phyloP scores from a whole-genome alignment of 2,113 vertebrate genomes.

The Rattus norvegicus region DNA sequence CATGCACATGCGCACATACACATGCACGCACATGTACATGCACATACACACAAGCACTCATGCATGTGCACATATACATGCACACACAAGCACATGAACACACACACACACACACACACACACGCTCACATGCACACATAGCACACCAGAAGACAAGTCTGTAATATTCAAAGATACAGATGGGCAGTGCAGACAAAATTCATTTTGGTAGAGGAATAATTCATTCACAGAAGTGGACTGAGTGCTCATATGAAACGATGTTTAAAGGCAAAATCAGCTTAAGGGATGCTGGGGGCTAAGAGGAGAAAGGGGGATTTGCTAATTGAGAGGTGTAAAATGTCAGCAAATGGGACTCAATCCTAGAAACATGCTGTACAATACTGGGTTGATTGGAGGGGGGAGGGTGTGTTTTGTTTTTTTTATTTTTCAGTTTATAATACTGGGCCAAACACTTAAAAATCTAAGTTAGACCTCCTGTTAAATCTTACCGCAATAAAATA shows the following conservation, averaged over 20 bases:
- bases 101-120: too few relatives aligned
- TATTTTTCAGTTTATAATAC: background rate
- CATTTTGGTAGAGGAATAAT: background rate
- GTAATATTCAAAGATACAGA: accelerated
- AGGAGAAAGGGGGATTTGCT: background rate
- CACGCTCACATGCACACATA: too few relatives aligned
- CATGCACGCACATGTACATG: too few relatives aligned
- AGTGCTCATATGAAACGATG: accelerated
- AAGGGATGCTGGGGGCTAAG: background rate
- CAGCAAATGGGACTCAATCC: background rate
- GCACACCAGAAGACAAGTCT: background rate
- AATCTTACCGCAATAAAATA: background rate
- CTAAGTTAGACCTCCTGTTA: too few relatives aligned
- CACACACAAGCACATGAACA: too few relatives aligned
- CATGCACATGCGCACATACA: too few relatives aligned
- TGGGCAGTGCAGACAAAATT: background rate
- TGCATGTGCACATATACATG: too few relatives aligned
- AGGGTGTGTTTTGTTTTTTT: background rate
- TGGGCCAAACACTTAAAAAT: background rate
- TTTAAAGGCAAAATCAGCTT: background rate
- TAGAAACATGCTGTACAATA: background rate
- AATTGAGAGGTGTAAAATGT: background rate
- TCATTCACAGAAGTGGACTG: background rate
- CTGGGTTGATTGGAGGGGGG: accelerated
- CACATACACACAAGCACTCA: too few relatives aligned